phyloP scores from a whole-genome alignment of 2,888 invertebrate species.

The Lutraria lutraria region DNA sequence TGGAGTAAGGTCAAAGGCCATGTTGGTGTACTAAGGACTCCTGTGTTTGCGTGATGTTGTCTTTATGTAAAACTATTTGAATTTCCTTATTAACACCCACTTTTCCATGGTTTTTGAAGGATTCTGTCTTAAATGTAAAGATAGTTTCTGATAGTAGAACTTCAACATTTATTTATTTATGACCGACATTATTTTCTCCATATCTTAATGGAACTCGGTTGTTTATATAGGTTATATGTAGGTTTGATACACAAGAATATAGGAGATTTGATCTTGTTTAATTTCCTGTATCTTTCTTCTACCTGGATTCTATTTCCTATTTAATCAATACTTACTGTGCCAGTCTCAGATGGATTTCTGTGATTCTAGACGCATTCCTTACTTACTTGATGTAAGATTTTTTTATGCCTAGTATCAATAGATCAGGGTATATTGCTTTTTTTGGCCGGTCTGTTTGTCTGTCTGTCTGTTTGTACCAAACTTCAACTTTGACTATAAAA shows the following conservation, averaged over 20 bases:
- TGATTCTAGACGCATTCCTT: too few relatives aligned
- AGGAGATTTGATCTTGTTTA: not conserved
- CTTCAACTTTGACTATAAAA: too few relatives aligned
- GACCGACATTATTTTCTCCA: not conserved
- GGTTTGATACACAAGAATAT: not conserved
- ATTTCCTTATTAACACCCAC: not conserved
- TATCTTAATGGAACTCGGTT: not conserved
- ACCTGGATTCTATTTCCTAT: conserved; percentile 5
- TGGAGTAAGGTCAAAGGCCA: too few relatives aligned
- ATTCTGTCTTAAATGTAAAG: not conserved
- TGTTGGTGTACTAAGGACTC: too few relatives aligned
- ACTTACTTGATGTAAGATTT: too few relatives aligned
- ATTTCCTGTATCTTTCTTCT: not conserved
- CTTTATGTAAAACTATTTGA: too few relatives aligned
- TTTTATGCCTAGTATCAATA: too few relatives aligned
- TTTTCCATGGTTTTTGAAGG: not conserved
- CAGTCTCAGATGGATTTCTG: not conserved
- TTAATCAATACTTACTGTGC: not conserved
- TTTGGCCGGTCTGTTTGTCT: too few relatives aligned
- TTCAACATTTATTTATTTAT: not conserved
- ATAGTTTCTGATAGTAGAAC: not conserved
- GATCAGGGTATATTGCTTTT: too few relatives aligned
- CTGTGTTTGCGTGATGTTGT: too few relatives aligned
- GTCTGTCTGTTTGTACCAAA: too few relatives aligned
- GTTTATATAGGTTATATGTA: not conserved